Base-by-base conservation (phyloP, 2,888 invertebrate species). In the Mythimna vitellina region DNA sequence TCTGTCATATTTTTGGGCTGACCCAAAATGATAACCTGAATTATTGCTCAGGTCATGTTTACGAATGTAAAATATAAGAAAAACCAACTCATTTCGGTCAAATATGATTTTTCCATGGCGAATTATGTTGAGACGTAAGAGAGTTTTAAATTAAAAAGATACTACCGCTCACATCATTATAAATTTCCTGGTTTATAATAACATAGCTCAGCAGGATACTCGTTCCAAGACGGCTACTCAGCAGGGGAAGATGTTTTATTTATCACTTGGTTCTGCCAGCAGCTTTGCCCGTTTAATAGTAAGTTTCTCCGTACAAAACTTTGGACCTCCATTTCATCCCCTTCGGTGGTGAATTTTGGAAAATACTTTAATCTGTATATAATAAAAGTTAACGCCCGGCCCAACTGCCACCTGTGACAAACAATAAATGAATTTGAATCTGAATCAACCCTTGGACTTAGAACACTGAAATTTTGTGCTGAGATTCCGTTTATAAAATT, bases 21-120 rank as follows among this genome's bases (percentile, higher is more conserved):
- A 60, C 54, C 42, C 57, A 64, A 76, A 81, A 63, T 66, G 25
- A 81, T 81, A 72, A 72, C 58, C 65, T 62, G n/a, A 65, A 66
- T 80, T 38, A 67, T 64, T 32, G 64, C 51, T 70, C 32, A 64
- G 56, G 56, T 49, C 54, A 64, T 70, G 53, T 75, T 80, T 80
- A 58, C 38, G 12, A 63, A 65, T 78, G 38, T 63, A 56, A 73
- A 77, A 64, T 66, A 5, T n/a, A 68, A 53, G 29, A 67, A 76
- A 67, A 78, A 62, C 53, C 53, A 72, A 78, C 53, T 71, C 51
- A 25, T 77, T 62, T 42, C 32, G 42, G 56, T 70, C 49, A 57
- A 42, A 78, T 53, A 57, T 56, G 62, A 57, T 61, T 69, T 75
- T 42, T 57, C n/a, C 8, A 7, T 10, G 7, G 56, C 8, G 38